These are phyloP conservation scores for Craseonycteris thonglongyai DNA, from an alignment of 2,113 vertebrate genomes.

Conservation along the genomic window DNA sequence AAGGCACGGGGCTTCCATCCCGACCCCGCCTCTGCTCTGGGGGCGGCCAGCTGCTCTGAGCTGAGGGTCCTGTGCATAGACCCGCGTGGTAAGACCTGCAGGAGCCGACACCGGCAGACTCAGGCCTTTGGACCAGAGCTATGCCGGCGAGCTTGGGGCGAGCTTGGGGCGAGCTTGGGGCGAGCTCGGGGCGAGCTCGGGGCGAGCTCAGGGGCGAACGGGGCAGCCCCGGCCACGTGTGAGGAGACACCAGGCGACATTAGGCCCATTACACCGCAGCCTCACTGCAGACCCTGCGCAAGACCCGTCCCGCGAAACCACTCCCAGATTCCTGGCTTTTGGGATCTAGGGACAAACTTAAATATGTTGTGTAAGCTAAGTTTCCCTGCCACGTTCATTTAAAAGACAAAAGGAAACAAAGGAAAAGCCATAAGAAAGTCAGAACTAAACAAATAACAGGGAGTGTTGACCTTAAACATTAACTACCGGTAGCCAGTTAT, in stretches of 20 bases:
- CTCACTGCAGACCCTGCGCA: neutral
- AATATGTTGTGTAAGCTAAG: neutral
- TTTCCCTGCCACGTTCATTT: neutral
- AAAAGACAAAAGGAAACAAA: neutral
- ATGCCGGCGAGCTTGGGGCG: neutral
- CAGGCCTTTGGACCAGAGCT: neutral
- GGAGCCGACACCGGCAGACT: neutral
- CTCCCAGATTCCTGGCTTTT: neutral
- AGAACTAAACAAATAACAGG: neutral
- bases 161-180: no score
- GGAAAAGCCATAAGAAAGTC: neutral
- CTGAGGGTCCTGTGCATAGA: neutral
- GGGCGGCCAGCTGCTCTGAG: neutral
- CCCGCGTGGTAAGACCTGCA: neutral
- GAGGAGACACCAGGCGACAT: neutral
- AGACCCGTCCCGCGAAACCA: neutral
- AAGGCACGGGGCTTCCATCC: neutral
- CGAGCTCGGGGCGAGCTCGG: neutral
- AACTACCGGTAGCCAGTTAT: neutral
- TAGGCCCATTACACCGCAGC: neutral
- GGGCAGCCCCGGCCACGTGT: neutral
- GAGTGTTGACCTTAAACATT: neutral
- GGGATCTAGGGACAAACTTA: no score
- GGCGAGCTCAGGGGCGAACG: neutral
- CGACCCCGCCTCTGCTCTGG: neutral